A percentile compares a stretch with the other conserved stretches of the same genome.
Conservation (phyloP, 2,113 vertebrate species). For the Laticauda colubrina region DNA sequence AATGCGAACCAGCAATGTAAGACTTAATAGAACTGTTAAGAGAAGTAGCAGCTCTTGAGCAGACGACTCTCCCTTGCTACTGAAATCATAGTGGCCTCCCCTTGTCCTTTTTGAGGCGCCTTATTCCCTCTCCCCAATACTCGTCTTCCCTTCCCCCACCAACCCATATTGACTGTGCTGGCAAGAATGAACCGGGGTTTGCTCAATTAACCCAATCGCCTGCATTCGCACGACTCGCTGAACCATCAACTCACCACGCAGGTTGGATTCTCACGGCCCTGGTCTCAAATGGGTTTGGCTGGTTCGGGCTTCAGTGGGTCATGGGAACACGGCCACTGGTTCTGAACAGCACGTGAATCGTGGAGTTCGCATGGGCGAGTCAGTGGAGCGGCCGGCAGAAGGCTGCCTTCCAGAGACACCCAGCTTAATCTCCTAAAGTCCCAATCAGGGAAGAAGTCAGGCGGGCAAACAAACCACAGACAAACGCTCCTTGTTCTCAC, state of each 20-base stretch:
- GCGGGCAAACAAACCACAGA: background rate
- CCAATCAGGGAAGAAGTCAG: background rate
- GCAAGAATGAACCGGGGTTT: background rate
- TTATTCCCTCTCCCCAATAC: background rate
- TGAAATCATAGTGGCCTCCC: background rate
- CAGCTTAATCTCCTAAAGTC: background rate
- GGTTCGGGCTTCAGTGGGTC: background rate
- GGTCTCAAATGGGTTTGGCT: background rate
- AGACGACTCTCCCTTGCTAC: background rate
- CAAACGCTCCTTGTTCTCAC: background rate
- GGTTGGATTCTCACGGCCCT: background rate
- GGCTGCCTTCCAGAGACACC: background rate
- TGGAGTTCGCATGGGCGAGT: background rate
- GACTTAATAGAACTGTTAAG: background rate
- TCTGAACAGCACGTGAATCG: background rate
- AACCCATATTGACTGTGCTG: background rate
- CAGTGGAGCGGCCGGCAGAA: background rate
- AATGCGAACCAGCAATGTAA: background rate
- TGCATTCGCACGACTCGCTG: background rate
- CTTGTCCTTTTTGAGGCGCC: background rate
- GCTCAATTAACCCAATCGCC: background rate
- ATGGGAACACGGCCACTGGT: background rate
- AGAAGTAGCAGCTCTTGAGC: background rate
- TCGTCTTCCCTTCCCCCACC: background rate
- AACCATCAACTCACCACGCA: background rate